These are phyloP conservation scores for Drosophila ezoana DNA, from an alignment of 2,888 invertebrate species.

Conservation along the genomic window DNA sequence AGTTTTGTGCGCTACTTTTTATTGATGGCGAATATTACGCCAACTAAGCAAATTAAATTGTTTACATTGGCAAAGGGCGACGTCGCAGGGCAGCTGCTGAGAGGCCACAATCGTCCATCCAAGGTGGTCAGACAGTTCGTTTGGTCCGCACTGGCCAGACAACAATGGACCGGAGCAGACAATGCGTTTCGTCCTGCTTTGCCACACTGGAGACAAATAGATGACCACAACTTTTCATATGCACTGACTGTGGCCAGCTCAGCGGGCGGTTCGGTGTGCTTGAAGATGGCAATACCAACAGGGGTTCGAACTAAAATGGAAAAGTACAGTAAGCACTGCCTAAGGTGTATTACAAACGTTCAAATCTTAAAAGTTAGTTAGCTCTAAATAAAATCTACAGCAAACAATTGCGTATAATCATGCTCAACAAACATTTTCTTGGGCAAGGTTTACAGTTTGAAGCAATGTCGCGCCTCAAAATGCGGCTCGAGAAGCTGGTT, in stretches of 20 bases:
- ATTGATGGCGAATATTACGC: constrained; percentile 78
- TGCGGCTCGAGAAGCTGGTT: no score
- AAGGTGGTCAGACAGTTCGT: constrained; percentile 48
- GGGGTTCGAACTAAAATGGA: no score
- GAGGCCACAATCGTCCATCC: constrained; percentile 23
- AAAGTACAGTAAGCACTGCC: constrained; percentile 3
- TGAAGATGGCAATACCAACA: not conserved
- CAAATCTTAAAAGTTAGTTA: no score
- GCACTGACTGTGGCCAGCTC: not conserved
- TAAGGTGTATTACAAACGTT: not conserved
- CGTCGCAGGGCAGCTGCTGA: constrained; percentile 16
- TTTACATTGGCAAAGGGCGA: constrained; percentile 65
- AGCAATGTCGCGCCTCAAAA: no score
- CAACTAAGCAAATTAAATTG: constrained; percentile 81
- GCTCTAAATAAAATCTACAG: no score
- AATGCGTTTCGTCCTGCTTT: constrained; percentile 25
- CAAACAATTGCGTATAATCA: no score
- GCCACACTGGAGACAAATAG: constrained; percentile 48
- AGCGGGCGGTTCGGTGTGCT: not conserved
- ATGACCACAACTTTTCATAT: constrained; percentile 57
- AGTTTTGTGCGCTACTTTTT: constrained; percentile 53
- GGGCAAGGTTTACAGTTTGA: no score
- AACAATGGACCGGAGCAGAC: constrained; percentile 58
- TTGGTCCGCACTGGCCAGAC: constrained; percentile 28
- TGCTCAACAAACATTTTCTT: no score